phyloP scores from a whole-genome alignment of 2,797 vertebrate genomes.

The Gallinago solitaria region DNA sequence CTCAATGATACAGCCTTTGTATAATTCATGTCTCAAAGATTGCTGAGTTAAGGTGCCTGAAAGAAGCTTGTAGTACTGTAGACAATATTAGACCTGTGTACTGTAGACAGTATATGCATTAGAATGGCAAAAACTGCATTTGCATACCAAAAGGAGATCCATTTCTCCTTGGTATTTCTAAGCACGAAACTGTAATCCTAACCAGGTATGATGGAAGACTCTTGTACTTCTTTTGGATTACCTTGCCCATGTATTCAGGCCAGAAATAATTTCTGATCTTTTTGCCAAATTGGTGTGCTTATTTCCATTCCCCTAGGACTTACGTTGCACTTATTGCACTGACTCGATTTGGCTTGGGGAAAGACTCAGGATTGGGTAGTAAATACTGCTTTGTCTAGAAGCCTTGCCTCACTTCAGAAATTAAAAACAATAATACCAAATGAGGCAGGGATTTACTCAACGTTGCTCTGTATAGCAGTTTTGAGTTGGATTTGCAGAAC shows the following conservation, averaged over 20 bases:
- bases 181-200: not conserved
- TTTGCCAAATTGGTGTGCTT: not conserved
- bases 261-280: not conserved
- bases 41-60: not conserved
- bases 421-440: not conserved
- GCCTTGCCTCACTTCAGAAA: not conserved
- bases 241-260: not conserved
- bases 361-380: not conserved
- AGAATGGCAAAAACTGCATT: not conserved
- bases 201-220: not conserved
- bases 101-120: not conserved
- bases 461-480: fast-evolving
- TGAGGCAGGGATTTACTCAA: not conserved
- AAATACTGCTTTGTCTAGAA: not conserved
- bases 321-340: not conserved
- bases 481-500: not conserved
- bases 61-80: not conserved
- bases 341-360: not conserved
- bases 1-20: not conserved
- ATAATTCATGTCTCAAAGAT: not conserved
- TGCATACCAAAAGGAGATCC: not conserved
- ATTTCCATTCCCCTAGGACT: not conserved
- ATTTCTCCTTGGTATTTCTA: not conserved
- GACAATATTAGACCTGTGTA: too few relatives aligned
- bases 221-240: not conserved